Evolutionary conservation across 2,113 vertebrate species (phyloP).

Genomic region (Rhombomys opimus): DNA sequence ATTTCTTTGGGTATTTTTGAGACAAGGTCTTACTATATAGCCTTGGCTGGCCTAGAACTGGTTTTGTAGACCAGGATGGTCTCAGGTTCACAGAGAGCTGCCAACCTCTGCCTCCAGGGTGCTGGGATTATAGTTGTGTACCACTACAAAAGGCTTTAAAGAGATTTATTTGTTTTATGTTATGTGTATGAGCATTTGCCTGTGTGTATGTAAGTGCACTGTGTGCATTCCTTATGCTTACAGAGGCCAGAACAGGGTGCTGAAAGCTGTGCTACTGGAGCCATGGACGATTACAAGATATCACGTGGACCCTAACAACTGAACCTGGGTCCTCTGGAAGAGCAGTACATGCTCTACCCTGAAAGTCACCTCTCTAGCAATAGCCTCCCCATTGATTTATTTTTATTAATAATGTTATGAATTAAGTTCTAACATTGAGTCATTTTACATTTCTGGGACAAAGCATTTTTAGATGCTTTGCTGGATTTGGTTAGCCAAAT

Average conservation of each 20-base stretch:
- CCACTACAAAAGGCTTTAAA: background rate
- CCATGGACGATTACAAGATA: too few relatives aligned
- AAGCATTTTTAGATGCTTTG: background rate
- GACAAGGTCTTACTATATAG: background rate
- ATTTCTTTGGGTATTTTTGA: background rate
- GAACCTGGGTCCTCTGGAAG: background rate
- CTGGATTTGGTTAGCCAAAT: background rate
- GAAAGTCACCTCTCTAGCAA: background rate
- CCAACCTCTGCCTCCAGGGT: background rate
- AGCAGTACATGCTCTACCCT: background rate
- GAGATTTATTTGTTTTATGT: conserved; percentile 23
- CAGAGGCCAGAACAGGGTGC: background rate
- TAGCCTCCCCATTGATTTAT: background rate
- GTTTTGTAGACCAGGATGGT: background rate
- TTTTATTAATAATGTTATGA: background rate
- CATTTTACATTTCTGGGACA: background rate
- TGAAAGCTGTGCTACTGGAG: background rate
- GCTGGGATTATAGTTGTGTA: background rate
- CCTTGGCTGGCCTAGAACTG: background rate
- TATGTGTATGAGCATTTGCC: background rate
- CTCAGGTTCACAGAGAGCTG: background rate
- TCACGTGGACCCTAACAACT: background rate
- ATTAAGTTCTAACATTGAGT: background rate
- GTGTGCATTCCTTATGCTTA: background rate
- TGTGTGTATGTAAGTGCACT: background rate